These are phyloP conservation scores for Cladorhizidae sp. DNA, from an alignment of 37 sponge, comb jelly and placozoan genomes.

Conservation along the genomic window DNA sequence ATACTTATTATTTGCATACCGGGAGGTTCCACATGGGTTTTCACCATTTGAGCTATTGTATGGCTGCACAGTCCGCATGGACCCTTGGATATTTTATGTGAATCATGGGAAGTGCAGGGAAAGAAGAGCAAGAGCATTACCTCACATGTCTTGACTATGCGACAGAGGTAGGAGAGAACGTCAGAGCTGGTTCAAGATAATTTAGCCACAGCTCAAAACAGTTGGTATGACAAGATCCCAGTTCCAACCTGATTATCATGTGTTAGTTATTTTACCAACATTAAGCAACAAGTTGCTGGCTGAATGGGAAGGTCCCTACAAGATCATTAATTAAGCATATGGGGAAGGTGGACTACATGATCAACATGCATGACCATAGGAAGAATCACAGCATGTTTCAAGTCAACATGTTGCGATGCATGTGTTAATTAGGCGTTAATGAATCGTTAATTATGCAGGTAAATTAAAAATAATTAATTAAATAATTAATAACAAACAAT, in stretches of 20 bases:
- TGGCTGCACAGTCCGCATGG: conserved; percentile 48
- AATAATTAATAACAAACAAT: too few species aligned
- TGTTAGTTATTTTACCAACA: conserved; percentile 35
- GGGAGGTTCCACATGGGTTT: conserved; percentile 64
- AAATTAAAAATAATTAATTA: too few species aligned
- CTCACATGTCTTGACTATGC: conserved; percentile 31
- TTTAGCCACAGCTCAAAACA: conserved; percentile 37
- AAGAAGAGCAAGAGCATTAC: too few species aligned
- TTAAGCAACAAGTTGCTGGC: conserved; percentile 28
- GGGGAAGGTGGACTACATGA: conserved; percentile 34
- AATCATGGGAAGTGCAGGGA: conserved; percentile 54
- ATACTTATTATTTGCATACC: conserved; percentile 57
- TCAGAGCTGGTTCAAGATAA: conserved; percentile 28
- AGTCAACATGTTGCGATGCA: conserved; percentile 63
- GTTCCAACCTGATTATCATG: conserved; percentile 24
- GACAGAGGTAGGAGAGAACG: conserved; percentile 8
- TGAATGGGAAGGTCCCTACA: conserved; percentile 45
- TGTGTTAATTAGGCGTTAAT: too few species aligned
- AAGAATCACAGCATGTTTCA: conserved; percentile 38
- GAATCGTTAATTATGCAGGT: too few species aligned
- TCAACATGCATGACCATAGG: conserved; percentile 21
- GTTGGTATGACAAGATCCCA: conserved; percentile 7
- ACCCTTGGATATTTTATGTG: conserved; percentile 49
- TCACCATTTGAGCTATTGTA: conserved; percentile 68
- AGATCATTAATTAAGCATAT: conserved; percentile 15